These are phyloP conservation scores for Mesorhabditis spiculigera DNA, from an alignment of 2,888 invertebrate species.

Conservation along the genomic window DNA sequence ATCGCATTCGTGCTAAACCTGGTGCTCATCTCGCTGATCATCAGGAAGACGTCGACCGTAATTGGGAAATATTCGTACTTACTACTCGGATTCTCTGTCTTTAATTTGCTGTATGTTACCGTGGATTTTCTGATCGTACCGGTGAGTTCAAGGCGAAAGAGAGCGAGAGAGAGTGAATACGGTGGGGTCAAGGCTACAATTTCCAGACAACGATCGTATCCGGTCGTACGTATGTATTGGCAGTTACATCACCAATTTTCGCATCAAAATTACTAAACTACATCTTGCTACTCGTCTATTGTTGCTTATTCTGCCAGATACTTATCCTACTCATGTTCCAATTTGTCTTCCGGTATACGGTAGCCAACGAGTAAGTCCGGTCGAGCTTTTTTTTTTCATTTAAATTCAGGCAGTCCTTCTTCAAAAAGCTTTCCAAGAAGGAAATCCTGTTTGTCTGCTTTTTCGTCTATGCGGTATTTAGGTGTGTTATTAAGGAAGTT, in stretches of 20 bases:
- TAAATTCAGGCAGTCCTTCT: too few relatives aligned
- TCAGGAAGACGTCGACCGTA: background rate
- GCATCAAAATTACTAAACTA: background rate
- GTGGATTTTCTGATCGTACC: background rate
- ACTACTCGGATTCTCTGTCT: background rate
- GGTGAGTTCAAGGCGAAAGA: background rate
- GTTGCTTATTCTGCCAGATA: constrained; percentile 3
- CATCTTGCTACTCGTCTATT: background rate
- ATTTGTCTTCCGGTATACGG: constrained; percentile 1
- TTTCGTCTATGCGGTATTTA: too few relatives aligned
- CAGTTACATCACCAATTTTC: constrained; percentile 3
- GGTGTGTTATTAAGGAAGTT: background rate
- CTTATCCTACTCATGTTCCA: background rate
- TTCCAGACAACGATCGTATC: background rate
- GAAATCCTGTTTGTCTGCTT: too few relatives aligned
- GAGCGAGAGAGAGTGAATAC: background rate
- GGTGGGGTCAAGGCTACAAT: background rate
- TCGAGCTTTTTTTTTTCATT: too few relatives aligned
- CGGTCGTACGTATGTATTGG: background rate
- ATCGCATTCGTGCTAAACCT: background rate
- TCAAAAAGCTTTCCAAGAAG: too few relatives aligned
- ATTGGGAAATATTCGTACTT: constrained; percentile 5
- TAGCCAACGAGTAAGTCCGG: background rate
- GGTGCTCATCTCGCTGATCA: background rate
- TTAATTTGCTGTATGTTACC: background rate